phyloP scores from a whole-genome alignment of 2,113 vertebrate species.

The Notechis scutatus region DNA sequence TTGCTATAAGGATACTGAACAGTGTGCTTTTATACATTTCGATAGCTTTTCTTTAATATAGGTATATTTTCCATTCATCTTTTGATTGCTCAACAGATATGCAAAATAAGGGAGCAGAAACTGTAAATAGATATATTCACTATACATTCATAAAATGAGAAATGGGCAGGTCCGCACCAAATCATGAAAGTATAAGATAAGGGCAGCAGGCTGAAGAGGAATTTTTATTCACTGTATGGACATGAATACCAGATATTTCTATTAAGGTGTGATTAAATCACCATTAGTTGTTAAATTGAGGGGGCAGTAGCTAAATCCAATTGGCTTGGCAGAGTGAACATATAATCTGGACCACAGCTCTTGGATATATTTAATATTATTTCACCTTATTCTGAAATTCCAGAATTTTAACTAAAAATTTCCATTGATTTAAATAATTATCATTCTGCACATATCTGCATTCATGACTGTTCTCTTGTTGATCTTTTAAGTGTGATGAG shows the following conservation, averaged over 20 bases:
- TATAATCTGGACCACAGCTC: background rate
- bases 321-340: background rate
- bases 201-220: background rate
- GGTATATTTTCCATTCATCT: background rate
- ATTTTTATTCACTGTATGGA: background rate
- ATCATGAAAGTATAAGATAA: background rate
- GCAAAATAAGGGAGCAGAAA: background rate
- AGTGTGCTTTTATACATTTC: background rate
- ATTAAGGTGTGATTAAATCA: background rate
- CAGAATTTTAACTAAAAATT: background rate
- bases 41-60: background rate
- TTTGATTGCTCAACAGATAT: background rate
- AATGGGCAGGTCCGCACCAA: background rate
- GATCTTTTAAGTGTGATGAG: background rate
- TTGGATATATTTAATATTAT: background rate
- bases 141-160: background rate
- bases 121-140: background rate
- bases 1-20: background rate
- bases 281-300: background rate
- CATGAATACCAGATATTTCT: background rate
- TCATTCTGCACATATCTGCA: background rate
- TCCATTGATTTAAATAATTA: background rate
- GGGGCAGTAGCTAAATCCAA: background rate
- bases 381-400: background rate
- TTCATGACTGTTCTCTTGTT: background rate